These are phyloP conservation scores for Rhysida immarginata DNA, from an alignment of 1,140 invertebrate species.

Conservation along the genomic window DNA sequence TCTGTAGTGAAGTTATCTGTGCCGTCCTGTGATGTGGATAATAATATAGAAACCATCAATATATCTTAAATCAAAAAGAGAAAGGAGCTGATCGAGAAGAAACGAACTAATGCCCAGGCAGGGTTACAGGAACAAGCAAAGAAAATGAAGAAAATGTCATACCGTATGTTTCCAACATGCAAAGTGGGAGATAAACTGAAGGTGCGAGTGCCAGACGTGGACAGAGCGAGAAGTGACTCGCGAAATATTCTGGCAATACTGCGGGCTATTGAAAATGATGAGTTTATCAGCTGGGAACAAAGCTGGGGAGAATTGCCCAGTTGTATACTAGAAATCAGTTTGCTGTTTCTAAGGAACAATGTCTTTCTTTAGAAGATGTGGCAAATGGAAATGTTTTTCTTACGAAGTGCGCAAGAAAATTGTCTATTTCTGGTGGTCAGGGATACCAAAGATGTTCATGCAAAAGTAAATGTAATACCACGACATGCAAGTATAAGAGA, in stretches of 20 bases:
- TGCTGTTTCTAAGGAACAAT: background rate
- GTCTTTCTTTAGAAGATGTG: background rate
- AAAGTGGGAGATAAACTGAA: slow-evolving; percentile 7
- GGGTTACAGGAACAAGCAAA: slow-evolving; percentile 1
- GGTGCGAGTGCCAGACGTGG: slow-evolving; percentile 6
- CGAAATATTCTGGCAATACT: slow-evolving; percentile 7
- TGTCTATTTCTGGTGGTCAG: background rate
- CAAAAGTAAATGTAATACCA: background rate
- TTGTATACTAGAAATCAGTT: background rate
- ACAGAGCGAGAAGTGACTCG: slow-evolving; percentile 8
- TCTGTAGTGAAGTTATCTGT: background rate
- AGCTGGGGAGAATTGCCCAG: background rate
- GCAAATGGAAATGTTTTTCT: background rate
- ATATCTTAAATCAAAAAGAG: background rate
- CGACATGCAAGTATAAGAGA: background rate
- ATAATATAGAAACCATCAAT: background rate
- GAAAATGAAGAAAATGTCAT: slow-evolving; percentile 3
- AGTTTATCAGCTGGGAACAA: background rate
- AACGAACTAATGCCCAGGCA: background rate
- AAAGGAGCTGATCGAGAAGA: background rate
- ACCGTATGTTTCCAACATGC: slow-evolving; percentile 3
- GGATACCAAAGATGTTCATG: background rate
- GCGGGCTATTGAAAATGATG: background rate
- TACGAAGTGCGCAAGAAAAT: background rate
- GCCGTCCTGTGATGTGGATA: background rate